phyloP scores from a whole-genome alignment of 2,113 vertebrate genomes.

The Puffinus mauretanicus region DNA sequence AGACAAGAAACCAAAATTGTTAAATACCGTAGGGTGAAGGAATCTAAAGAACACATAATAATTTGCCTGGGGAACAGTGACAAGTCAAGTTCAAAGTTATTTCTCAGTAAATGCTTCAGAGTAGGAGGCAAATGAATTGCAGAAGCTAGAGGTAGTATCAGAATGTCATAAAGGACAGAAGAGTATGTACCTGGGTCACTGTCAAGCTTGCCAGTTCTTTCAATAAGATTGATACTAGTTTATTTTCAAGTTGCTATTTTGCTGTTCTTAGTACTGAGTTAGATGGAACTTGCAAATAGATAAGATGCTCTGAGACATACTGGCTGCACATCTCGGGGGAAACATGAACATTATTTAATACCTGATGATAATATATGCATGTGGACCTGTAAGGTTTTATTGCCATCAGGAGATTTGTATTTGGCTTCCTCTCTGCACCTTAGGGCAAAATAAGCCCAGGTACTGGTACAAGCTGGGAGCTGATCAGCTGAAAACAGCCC shows the following conservation, averaged over 20 bases:
- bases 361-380: not conserved
- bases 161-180: not conserved
- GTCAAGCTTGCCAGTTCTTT: not conserved
- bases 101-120: not conserved
- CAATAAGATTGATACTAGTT: not conserved
- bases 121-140: not conserved
- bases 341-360: not conserved
- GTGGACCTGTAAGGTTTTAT: not conserved
- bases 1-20: not conserved
- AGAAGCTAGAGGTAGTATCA: not conserved
- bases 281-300: not conserved
- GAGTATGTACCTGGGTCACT: not conserved
- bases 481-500: not conserved
- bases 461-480: not conserved
- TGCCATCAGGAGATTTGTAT: not conserved
- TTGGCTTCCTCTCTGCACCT: not conserved
- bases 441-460: not conserved
- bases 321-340: not conserved
- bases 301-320: not conserved
- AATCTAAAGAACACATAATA: not conserved
- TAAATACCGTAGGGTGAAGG: not conserved
- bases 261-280: not conserved
- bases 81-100: constrained; percentile 31
- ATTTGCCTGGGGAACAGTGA: constrained; percentile 2
- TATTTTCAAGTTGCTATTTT: not conserved